Evolutionary conservation across 2,888 invertebrate species (phyloP).

Genomic region (Macrosiphum euphorbiae): DNA sequence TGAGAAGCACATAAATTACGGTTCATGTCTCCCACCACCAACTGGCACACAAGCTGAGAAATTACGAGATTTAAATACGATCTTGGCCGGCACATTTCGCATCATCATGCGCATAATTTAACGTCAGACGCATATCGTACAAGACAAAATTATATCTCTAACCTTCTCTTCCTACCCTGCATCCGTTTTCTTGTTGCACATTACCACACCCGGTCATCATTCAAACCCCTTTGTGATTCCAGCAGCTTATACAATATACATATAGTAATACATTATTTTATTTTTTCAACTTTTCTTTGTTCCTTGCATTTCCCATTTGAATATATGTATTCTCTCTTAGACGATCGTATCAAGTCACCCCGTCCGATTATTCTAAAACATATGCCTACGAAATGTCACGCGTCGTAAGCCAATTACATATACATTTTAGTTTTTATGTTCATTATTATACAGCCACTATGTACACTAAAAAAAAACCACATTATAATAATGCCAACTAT

Average conservation of each 20-base stretch:
- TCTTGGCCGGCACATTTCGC: slow-evolving; percentile 61
- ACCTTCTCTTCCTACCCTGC: neutral
- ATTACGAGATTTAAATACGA: slow-evolving; percentile 64
- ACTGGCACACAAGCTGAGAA: slow-evolving; percentile 62
- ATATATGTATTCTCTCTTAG: slow-evolving; percentile 42
- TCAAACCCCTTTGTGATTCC: slow-evolving; percentile 50
- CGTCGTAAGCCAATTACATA: neutral
- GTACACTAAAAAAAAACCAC: neutral
- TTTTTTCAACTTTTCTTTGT: slow-evolving; percentile 34
- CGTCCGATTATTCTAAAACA: neutral
- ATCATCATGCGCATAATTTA: slow-evolving; percentile 65
- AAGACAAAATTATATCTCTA: slow-evolving; percentile 62
- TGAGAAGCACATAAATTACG: slow-evolving; percentile 58
- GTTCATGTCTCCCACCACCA: slow-evolving; percentile 54
- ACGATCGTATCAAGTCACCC: neutral
- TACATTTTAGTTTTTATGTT: neutral
- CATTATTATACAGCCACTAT: neutral
- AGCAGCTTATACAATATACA: slow-evolving; percentile 18
- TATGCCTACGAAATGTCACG: neutral
- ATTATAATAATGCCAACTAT: neutral
- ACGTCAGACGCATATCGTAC: slow-evolving; percentile 62
- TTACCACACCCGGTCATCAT: slow-evolving; percentile 59
- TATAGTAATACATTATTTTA: slow-evolving; percentile 16
- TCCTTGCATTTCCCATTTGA: neutral
- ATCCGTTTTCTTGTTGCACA: slow-evolving; percentile 59